Base-by-base conservation (phyloP, 2,888 invertebrate species). In the Blastobasis adustella region DNA sequence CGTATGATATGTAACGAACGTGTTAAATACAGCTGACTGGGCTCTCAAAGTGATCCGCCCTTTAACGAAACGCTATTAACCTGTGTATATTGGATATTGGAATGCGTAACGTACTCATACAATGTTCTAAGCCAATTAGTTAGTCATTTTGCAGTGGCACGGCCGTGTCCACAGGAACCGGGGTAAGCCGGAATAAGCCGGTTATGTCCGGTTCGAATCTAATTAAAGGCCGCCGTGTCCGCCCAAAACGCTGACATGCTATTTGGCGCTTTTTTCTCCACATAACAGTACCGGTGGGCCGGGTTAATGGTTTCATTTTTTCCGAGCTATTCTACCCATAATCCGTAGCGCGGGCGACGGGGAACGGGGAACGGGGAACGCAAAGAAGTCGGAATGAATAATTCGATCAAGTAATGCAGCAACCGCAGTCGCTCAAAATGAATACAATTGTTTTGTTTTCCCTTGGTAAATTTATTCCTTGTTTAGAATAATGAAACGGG, bases 61-160 rank as follows among this genome's bases (percentile, higher is more conserved):
- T 73, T 79, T 77, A 71, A 73, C 71, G 67, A 70, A 74, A 73
- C 62, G 65, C 77, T 75, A 74, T 79, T 79, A 74, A 73, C 73
- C 71, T 62, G 76, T 72, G 79, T 23, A 23, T 82, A 83, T 84
- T 79, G 79, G 79, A 78, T 82, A 82, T 81, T 76, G 78, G 79
- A 82, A 77, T 76, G 76, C 73, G 80, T 79, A 77, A 76, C 78
- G 75, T 69, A 66, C 69, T 54, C 47, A 51, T 60, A 70, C 74
- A 77, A 76, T 78, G 78, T 80, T 77, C 81, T 86, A 85, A 86
- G 86, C 87, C 87, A 86, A 85, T 86, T 87, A 87, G 85, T 74
- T 82, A 82, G 77, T 80, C 81, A 85, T 84, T 85, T 86, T 86
- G 79, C 84, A 80, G 74, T 73, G 68, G 74, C 79, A 74, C 76